Evolutionary conservation across 2,797 vertebrate genomes (phyloP).

Genomic region (Pantherophis alleghaniensis): DNA sequence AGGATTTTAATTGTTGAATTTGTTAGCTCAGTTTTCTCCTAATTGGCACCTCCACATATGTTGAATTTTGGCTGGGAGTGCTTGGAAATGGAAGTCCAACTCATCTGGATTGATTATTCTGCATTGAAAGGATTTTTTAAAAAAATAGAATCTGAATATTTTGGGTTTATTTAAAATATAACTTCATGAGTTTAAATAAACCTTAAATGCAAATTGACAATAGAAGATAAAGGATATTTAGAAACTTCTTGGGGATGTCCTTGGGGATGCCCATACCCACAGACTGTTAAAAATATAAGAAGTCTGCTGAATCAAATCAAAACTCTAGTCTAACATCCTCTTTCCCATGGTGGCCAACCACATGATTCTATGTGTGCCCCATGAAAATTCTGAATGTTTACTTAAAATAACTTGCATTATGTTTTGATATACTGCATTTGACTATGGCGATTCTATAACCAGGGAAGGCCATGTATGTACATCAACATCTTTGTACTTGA

Average conservation of each 20-base stretch:
- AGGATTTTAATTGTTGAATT: constrained; percentile 32
- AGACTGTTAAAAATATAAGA: background rate
- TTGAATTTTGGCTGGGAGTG: background rate
- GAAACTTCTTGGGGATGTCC: background rate
- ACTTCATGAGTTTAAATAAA: background rate
- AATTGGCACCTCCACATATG: background rate
- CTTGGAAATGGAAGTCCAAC: background rate
- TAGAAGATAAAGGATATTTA: background rate
- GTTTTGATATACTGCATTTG: background rate
- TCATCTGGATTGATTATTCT: background rate
- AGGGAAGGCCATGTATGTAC: background rate
- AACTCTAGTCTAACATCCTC: background rate
- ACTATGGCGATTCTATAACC: background rate
- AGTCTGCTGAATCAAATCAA: background rate
- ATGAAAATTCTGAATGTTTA: background rate
- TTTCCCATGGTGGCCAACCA: background rate
- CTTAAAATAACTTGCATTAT: background rate
- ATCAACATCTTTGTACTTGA: background rate
- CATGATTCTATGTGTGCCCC: background rate
- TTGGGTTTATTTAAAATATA: background rate
- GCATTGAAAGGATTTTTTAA: background rate
- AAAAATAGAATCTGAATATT: background rate
- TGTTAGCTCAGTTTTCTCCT: background rate
- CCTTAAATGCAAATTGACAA: background rate
- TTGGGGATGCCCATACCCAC: background rate